Evolutionary conservation across 2,888 invertebrate species (phyloP), one percentile per base, ranked within the genome.

Genomic region (Dascillus cervinus): DNA sequence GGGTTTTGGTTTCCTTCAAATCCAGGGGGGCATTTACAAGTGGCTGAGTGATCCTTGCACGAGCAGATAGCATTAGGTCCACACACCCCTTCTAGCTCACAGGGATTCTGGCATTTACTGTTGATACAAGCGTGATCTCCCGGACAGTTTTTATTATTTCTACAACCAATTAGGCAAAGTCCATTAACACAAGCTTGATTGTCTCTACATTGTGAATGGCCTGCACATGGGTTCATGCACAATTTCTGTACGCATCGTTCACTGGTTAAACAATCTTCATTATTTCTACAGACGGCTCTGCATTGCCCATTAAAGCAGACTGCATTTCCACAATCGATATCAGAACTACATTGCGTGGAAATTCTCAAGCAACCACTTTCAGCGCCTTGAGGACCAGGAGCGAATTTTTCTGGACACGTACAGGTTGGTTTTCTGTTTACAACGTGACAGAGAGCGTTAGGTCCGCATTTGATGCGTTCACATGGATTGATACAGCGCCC

Each of bases 1-100:
- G 91, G 81, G 9, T 81, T 82, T 9, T 90, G 89, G 54, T 85
- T 86, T 1, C 87, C 88, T 60, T 84, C 81, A 56, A 92, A 92
- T 15, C 88, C 88, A 28, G 75, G 69, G 0, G 89, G 89, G 52
- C 92, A 90, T 39, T 75, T 75, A 57, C 92, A 92, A 29, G 74
- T 72, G 1, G 82, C 82, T 24, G 73, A 72, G 53, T 90, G 89
- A 54, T 84, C 75, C 14, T 75, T 65, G 57, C 80, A 79, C 27
- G 75, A 76, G 58, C 90, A 91, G 13, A 84, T 69, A 0, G 89
- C 83, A 59, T 91, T 91, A 1, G 87, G 80, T 4, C 90, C 90
- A 55, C 90, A 89, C 6, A 81, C 75, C 42, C 79, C 79, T 39
- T 78, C 77, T 14, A 72, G 72, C 37, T 75, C 69, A 57, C 92